These are phyloP conservation scores for Julus scandinavius DNA, from an alignment of 2,888 invertebrate species.

Conservation along the genomic window DNA sequence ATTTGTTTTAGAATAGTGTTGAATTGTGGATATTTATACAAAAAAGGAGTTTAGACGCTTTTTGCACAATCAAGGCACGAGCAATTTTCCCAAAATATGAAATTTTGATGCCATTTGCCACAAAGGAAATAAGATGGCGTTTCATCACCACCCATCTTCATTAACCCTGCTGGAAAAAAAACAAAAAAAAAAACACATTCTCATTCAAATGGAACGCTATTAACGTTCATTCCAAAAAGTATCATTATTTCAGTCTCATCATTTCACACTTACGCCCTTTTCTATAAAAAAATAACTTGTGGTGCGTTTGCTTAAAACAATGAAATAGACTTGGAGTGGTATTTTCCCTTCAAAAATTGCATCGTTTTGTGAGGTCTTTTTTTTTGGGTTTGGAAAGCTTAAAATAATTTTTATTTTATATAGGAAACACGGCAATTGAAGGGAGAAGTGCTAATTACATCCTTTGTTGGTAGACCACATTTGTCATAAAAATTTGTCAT, in stretches of 20 bases:
- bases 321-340: not conserved
- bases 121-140: not conserved
- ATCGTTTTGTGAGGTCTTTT: not conserved
- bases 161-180: too few relatives aligned
- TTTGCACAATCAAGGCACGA: not conserved
- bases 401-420: conserved; percentile 11
- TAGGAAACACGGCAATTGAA: conserved; percentile 35
- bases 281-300: not conserved
- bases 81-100: not conserved
- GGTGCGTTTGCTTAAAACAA: not conserved
- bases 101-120: not conserved
- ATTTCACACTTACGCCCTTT: conserved; percentile 28
- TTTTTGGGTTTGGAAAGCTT: not conserved
- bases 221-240: conserved; percentile 19
- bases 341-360: not conserved
- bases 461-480: conserved; percentile 38
- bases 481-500: conserved; percentile 31
- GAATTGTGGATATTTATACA: not conserved
- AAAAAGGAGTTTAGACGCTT: not conserved
- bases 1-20: not conserved
- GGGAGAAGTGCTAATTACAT: conserved; percentile 29
- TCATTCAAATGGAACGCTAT: not conserved
- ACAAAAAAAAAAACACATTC: not conserved
- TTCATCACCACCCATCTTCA: not conserved
- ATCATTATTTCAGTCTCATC: conserved; percentile 28